Base-by-base conservation (phyloP, 2,797 vertebrate species). In the Erithacus rubecula region DNA sequence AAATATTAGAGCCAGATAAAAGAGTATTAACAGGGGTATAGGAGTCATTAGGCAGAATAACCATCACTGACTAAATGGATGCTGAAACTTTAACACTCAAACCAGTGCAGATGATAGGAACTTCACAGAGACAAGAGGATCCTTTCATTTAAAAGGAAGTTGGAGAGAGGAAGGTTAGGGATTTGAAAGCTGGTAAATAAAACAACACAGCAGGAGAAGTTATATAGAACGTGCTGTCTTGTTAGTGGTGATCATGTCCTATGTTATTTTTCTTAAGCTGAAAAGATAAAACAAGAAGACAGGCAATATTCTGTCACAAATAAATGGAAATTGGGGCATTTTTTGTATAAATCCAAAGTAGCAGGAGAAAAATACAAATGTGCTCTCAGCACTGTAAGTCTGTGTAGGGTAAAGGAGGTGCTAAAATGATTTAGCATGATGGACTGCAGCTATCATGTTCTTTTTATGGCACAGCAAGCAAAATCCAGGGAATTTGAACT, bases 111-210 rank as follows among this genome's bases (percentile, higher is more conserved):
- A 94, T 88, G 95, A 96, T 79, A 84, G 68, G 86, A 85, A 95
- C 79, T 96, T 97, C 94, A 94, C 37, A 96, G 90, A 91, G 90
- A 93, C 91, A 89, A 95, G 87, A 96, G 93, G 94, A 90, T 69
- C 72, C 77, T 95, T 96, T 95, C 91, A 97, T 96, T 97, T 95
- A 82, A 95, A 96, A 94, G 64, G 89, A 96, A 85, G 85, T 90
- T 95, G 88, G 74, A 96, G 90, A 95, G 89, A 88, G 37, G 75
- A 96, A 94, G 94, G 91, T 95, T 96, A 67, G 96, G 95, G 94
- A 96, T 94, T 96, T 96, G 86, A 93, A 91, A 97, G 82, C 87
- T 93, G 93, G 94, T 96, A 97, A 96, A 97, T 96, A 97, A 97
- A 97, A 96, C 93, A 96, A 96, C 94, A 96, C 70, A 95, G 95